A percentile compares a stretch with the other conserved stretches of the same genome.
phyloP scores from a whole-genome alignment of 30 jellyfish, hydroid and myxozoan genomes.

The Turritopsis rubra region DNA sequence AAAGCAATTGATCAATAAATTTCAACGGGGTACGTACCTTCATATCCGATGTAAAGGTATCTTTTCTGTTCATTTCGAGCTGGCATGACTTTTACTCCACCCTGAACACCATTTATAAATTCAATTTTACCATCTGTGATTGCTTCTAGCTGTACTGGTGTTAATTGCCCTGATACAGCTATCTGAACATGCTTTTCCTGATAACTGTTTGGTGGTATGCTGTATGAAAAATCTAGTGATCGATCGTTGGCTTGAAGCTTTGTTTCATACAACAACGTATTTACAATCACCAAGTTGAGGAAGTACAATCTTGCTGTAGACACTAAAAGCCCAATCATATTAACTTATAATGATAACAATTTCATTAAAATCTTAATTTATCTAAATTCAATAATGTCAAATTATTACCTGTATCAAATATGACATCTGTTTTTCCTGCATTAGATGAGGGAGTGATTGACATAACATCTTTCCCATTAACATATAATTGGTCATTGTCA shows the following conservation, averaged over 20 bases:
- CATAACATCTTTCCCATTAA: constrained; percentile 7
- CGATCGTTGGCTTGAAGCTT: neutral
- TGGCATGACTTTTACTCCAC: neutral
- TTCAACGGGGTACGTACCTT: neutral
- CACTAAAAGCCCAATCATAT: neutral
- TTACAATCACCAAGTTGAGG: constrained; percentile 1
- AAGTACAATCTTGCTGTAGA: neutral
- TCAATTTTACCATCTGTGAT: constrained; percentile 1
- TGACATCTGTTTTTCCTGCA: neutral
- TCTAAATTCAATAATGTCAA: no score
- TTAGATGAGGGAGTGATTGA: neutral
- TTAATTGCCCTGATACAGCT: neutral
- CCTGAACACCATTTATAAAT: constrained; percentile 8
- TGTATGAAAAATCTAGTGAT: neutral
- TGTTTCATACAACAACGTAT: neutral
- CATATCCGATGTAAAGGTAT: neutral
- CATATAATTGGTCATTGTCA: neutral
- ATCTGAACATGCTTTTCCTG: neutral
- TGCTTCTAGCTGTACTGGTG: neutral
- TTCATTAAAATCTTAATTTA: no score
- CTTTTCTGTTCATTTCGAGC: neutral
- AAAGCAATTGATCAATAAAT: neutral
- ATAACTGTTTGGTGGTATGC: neutral
- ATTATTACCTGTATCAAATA: neutral
- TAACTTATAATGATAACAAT: no score